A percentile compares a stretch with the other conserved stretches of the same genome.
Evolutionary conservation across 2,113 vertebrate genomes (phyloP).

Genomic region (Melanerpes formicivorus): DNA sequence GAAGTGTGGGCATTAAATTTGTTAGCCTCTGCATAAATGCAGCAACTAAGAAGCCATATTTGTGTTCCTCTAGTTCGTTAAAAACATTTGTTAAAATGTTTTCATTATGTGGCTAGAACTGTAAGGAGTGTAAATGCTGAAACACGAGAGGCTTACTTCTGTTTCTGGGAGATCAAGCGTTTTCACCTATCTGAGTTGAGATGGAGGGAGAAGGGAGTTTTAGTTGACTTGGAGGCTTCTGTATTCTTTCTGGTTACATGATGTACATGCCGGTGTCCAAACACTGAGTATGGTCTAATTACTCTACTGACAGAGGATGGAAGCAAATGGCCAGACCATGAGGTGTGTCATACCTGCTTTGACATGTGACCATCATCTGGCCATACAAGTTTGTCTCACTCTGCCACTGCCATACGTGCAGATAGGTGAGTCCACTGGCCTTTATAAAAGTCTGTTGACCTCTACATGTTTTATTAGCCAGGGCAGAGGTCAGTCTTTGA

Average conservation of each 20-base stretch:
- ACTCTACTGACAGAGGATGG: background rate
- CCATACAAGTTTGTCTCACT: background rate
- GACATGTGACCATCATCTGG: background rate
- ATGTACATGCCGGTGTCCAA: fast-evolving
- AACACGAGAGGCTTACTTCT: background rate
- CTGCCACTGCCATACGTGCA: background rate
- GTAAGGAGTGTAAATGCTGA: background rate
- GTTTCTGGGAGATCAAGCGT: background rate
- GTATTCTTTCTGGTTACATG: background rate
- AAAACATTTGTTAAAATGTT: background rate
- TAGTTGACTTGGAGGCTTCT: background rate
- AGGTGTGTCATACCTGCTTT: background rate
- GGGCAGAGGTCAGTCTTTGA: background rate
- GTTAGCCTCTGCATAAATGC: background rate
- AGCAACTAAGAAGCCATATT: background rate
- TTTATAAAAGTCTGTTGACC: background rate
- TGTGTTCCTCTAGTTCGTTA: background rate
- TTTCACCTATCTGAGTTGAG: background rate
- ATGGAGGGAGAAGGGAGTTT: background rate
- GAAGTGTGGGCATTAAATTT: background rate
- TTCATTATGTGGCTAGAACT: background rate
- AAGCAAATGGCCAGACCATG: background rate
- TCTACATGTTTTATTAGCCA: background rate
- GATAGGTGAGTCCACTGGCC: background rate
- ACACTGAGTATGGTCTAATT: background rate